A percentile compares a stretch with the other conserved stretches of the same genome.
Evolutionary conservation across 2,113 vertebrate genomes (phyloP).

Genomic region (Ariopsis seemanni): DNA sequence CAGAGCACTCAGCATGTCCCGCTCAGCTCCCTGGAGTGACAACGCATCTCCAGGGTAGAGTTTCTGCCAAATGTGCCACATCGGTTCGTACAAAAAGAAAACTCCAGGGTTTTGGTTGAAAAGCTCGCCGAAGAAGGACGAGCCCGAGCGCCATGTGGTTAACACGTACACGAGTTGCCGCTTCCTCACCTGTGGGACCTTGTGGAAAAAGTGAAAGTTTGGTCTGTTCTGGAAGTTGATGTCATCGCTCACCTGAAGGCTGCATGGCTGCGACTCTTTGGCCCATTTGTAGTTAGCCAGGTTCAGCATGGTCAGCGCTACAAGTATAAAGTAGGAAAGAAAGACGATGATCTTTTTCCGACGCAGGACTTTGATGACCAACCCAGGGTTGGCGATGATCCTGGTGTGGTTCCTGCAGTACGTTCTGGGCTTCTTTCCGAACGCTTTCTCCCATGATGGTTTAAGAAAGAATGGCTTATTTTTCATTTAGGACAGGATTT

Average conservation of each 20-base stretch:
- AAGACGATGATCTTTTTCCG: slow-evolving; percentile 87
- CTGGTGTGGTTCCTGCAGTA: slow-evolving; percentile 70
- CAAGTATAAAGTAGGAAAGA: slow-evolving; percentile 84
- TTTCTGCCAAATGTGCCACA: slow-evolving; percentile 99
- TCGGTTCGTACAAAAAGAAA: slow-evolving; percentile 95
- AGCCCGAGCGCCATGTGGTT: slow-evolving; percentile 96
- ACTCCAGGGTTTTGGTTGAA: slow-evolving; percentile 97
- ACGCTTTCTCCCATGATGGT: slow-evolving; percentile 75
- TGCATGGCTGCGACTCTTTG: slow-evolving; percentile 87
- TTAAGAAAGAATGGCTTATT: slow-evolving; percentile 71
- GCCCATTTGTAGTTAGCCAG: slow-evolving; percentile 91
- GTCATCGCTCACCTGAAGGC: slow-evolving; percentile 73
- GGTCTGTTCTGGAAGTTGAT: slow-evolving; percentile 69
- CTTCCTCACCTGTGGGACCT: slow-evolving; percentile 70
- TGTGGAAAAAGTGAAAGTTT: slow-evolving; percentile 73
- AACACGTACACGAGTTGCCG: slow-evolving; percentile 90
- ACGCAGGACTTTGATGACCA: slow-evolving; percentile 90
- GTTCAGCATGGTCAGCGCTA: slow-evolving; percentile 87
- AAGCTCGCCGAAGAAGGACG: slow-evolving; percentile 96
- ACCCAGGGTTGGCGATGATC: slow-evolving; percentile 77
- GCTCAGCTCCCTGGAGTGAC: slow-evolving; percentile 90
- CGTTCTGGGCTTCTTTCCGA: slow-evolving; percentile 72
- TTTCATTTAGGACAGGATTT: slow-evolving; percentile 69
- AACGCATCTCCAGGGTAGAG: slow-evolving; percentile 93
- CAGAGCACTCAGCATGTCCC: slow-evolving; percentile 94